Conservation (phyloP, 2,797 vertebrate species). For the Amazonetta brasiliensis region DNA sequence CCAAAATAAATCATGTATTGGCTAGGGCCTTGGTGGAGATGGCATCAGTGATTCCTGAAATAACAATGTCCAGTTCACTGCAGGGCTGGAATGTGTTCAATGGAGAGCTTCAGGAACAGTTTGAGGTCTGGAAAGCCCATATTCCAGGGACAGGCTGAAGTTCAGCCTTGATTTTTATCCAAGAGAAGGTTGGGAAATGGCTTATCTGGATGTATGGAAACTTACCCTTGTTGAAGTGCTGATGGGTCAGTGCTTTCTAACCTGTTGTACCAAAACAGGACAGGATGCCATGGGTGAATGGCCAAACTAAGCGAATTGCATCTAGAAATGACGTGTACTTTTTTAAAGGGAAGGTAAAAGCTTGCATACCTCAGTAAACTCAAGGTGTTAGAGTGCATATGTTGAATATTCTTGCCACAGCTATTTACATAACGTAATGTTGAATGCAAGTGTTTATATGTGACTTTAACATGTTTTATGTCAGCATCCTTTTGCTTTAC, state of each 20-base stretch:
- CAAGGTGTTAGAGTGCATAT: neutral
- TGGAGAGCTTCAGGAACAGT: neutral
- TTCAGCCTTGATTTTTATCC: neutral
- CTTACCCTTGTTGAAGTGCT: neutral
- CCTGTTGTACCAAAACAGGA: neutral
- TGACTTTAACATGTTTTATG: neutral
- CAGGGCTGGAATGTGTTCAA: neutral
- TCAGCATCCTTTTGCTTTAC: neutral
- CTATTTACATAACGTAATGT: neutral
- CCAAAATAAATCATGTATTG: neutral
- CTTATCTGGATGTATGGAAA: neutral
- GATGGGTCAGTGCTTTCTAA: neutral
- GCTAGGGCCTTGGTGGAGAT: neutral
- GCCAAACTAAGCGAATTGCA: neutral
- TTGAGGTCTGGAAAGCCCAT: neutral
- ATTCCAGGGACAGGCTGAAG: neutral
- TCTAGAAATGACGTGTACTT: neutral
- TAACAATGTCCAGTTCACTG: fast-evolving
- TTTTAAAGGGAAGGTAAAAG: neutral
- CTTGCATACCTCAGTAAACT: neutral
- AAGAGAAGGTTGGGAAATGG: neutral
- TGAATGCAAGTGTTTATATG: neutral
- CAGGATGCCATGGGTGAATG: neutral
- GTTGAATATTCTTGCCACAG: neutral
- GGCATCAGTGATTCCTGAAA: neutral